These are phyloP conservation scores for Electrona antarctica DNA, from an alignment of 2,113 vertebrate species.

Conservation along the genomic window DNA sequence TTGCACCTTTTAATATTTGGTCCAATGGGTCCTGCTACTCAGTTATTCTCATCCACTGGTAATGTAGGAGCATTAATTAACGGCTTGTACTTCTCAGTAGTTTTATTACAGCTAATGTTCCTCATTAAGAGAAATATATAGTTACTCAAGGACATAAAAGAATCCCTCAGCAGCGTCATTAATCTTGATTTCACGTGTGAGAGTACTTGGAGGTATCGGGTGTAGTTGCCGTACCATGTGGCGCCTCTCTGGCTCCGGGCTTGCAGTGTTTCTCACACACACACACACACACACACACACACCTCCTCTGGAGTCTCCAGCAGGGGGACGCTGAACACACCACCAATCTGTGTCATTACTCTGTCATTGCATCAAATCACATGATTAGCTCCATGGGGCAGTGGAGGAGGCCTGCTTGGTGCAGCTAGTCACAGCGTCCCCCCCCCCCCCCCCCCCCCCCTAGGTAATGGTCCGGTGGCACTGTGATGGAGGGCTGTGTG, in stretches of 20 bases:
- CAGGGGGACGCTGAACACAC: slow-evolving; percentile 75
- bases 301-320: slow-evolving; percentile 68
- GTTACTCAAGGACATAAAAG: slow-evolving; percentile 80
- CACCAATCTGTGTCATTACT: slow-evolving; percentile 80
- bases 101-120: slow-evolving; percentile 83
- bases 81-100: slow-evolving; percentile 81
- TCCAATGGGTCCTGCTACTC: slow-evolving; percentile 74
- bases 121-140: slow-evolving; percentile 84
- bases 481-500: slow-evolving; percentile 77
- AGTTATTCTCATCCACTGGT: slow-evolving; percentile 72
- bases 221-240: slow-evolving; percentile 49
- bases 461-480: slow-evolving; percentile 75
- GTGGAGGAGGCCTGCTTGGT: slow-evolving; percentile 58
- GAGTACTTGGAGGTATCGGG: slow-evolving; percentile 68
- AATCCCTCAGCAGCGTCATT: slow-evolving; percentile 75
- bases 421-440: slow-evolving; percentile 34
- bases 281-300: slow-evolving; percentile 24
- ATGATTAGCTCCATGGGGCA: slow-evolving; percentile 82
- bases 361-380: slow-evolving; percentile 85
- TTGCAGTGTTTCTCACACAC: too few relatives aligned
- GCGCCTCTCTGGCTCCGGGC: slow-evolving; percentile 42
- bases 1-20: slow-evolving; percentile 74
- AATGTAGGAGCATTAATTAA: slow-evolving; percentile 80
- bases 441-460: slow-evolving; percentile 49
- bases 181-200: slow-evolving; percentile 82